These are phyloP conservation scores for Gastracanthus pulcherrimus DNA, from an alignment of 2,888 invertebrate genomes.

Conservation along the genomic window DNA sequence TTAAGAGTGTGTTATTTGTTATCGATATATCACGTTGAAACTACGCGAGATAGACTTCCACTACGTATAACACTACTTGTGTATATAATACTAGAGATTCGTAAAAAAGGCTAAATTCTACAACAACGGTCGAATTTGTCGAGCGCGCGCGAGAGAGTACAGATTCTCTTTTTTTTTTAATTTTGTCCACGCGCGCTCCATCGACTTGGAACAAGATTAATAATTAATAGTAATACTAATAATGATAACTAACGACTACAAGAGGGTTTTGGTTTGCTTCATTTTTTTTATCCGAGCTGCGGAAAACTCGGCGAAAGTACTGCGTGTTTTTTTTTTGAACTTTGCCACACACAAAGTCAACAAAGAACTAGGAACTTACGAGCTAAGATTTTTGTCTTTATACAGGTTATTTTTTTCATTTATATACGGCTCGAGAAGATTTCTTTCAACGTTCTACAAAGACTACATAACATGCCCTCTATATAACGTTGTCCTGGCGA, in stretches of 20 bases:
- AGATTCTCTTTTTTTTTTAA: neutral
- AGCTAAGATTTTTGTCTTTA: conserved; percentile 36
- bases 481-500: conserved; percentile 17
- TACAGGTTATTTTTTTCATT: conserved; percentile 15
- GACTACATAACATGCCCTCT: conserved; percentile 21
- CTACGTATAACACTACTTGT: conserved; percentile 54
- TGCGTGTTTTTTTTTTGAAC: conserved; percentile 27
- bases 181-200: neutral
- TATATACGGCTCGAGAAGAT: conserved; percentile 25
- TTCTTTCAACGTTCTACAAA: conserved; percentile 25
- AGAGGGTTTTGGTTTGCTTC: conserved; percentile 9
- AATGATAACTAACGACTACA: conserved; percentile 17
- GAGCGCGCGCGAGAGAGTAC: neutral
- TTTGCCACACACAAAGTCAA: conserved; percentile 24
- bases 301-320: conserved; percentile 33
- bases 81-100: conserved; percentile 62
- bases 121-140: conserved; percentile 61
- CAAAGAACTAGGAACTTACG: conserved; percentile 48
- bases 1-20: conserved; percentile 28
- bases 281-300: conserved; percentile 12
- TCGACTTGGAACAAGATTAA: conserved; percentile 58
- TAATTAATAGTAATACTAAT: conserved; percentile 38
- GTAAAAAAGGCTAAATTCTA: conserved; percentile 64
- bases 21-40: conserved; percentile 39
- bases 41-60: conserved; percentile 43